A percentile compares a stretch with the other conserved stretches of the same genome.
Evolutionary conservation across 1,140 invertebrate genomes (phyloP).

Genomic region (Eciton burchellii): DNA sequence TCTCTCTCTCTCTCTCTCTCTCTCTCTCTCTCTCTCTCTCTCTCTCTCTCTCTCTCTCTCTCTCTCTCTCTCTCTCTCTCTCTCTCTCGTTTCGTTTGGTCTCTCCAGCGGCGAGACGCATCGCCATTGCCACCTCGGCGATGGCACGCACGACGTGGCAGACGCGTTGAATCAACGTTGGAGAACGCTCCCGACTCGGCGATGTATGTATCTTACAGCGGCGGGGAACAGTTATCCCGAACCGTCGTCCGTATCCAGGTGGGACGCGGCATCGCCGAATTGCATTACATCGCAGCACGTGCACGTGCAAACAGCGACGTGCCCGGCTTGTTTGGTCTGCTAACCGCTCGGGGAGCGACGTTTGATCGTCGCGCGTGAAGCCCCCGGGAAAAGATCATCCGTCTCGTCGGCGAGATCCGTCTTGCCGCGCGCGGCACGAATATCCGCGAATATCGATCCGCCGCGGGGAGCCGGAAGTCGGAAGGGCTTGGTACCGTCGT

Average conservation of each 20-base stretch:
- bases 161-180: slow-evolving; percentile 72
- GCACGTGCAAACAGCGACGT: slow-evolving; percentile 70
- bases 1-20: slow-evolving; percentile 23
- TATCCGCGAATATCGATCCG: slow-evolving; percentile 29
- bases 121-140: slow-evolving; percentile 31
- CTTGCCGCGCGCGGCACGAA: neutral
- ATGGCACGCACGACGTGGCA: slow-evolving; percentile 37
- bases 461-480: neutral
- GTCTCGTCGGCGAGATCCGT: neutral
- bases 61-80: neutral
- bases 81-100: neutral
- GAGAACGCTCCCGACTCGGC: slow-evolving; percentile 8
- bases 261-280: slow-evolving; percentile 49
- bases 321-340: slow-evolving; percentile 66
- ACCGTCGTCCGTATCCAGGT: slow-evolving; percentile 30
- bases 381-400: slow-evolving; percentile 57
- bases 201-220: slow-evolving; percentile 53
- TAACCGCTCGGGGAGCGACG: slow-evolving; percentile 61
- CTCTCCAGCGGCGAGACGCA: slow-evolving; percentile 2
- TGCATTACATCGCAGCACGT: slow-evolving; percentile 60
- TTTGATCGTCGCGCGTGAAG: slow-evolving; percentile 49
- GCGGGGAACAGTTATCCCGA: slow-evolving; percentile 43
- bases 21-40: neutral
- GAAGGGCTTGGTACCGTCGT: neutral
- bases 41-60: neutral